Conservation (phyloP, 1,140 invertebrate genomes). For the Papilio machaon region DNA sequence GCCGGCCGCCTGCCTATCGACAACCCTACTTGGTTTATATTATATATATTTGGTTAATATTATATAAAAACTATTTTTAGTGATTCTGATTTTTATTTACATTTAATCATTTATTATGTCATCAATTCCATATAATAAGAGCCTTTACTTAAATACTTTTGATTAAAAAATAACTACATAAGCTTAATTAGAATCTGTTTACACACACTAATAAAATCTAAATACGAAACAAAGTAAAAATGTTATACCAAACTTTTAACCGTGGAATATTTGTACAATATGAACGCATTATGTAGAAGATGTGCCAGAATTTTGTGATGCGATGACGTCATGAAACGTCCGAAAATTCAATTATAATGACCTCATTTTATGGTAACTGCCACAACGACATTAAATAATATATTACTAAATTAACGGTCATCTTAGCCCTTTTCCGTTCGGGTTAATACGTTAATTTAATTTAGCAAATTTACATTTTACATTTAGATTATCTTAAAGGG, state of each 20-base stretch:
- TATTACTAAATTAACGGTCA: constrained; percentile 21
- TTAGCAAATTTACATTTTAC: constrained; percentile 24
- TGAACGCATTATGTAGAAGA: background rate
- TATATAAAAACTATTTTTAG: no score
- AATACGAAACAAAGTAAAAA: background rate
- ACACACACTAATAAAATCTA: background rate
- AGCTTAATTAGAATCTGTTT: no score
- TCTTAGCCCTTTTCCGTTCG: background rate
- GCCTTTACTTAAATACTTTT: no score
- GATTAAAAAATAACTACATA: no score
- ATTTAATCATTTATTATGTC: no score
- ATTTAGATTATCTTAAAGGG: constrained; percentile 19
- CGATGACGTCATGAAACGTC: constrained; percentile 43
- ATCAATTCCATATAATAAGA: no score
- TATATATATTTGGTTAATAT: no score
- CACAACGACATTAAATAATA: constrained; percentile 47
- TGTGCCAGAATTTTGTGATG: constrained; percentile 22
- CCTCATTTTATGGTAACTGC: constrained; percentile 51
- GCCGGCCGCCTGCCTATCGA: no score
- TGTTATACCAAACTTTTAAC: background rate
- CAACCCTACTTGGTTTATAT: no score
- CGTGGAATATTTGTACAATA: background rate
- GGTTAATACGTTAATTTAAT: constrained; percentile 20
- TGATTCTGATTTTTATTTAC: no score
- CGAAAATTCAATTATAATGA: constrained; percentile 48